Evolutionary conservation across 2,888 invertebrate species (phyloP).

Genomic region (Drosophila infuscata): DNA sequence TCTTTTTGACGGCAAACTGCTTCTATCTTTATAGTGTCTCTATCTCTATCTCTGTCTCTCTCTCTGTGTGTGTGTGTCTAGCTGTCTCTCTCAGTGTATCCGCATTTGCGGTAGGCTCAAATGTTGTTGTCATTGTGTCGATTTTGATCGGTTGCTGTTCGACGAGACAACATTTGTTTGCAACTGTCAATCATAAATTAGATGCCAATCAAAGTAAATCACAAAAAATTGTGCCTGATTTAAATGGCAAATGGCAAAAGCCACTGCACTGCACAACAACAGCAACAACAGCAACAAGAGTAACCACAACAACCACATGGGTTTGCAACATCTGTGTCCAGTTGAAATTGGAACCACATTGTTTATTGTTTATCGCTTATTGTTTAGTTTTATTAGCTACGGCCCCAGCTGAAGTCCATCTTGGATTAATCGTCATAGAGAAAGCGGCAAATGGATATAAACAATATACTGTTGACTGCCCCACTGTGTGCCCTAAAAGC

Average conservation of each 20-base stretch:
- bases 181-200: conserved; percentile 81
- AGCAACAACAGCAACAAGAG: not conserved
- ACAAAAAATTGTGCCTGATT: conserved; percentile 70
- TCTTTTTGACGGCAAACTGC: conserved; percentile 5
- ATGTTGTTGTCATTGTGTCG: conserved; percentile 18
- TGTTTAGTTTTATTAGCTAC: conserved; percentile 21
- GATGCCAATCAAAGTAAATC: conserved; percentile 77
- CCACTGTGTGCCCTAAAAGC: not conserved
- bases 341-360: conserved; percentile 40
- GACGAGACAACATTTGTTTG: conserved; percentile 69
- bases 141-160: conserved; percentile 24
- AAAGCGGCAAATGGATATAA: conserved; percentile 11
- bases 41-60: not conserved
- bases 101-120: conserved; percentile 69
- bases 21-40: not conserved
- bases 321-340: conserved; percentile 32
- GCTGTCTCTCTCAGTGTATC: conserved; percentile 24
- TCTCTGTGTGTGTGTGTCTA: not conserved
- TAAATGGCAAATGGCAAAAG: conserved; percentile 57
- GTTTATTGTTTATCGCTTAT: conserved; percentile 20
- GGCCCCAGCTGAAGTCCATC: conserved; percentile 17
- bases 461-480: not conserved
- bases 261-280: conserved; percentile 37
- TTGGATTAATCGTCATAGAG: conserved; percentile 12
- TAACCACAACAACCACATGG: not conserved